Base-by-base conservation (phyloP, 2,113 vertebrate genomes). In the Stictonetta naevosa region DNA sequence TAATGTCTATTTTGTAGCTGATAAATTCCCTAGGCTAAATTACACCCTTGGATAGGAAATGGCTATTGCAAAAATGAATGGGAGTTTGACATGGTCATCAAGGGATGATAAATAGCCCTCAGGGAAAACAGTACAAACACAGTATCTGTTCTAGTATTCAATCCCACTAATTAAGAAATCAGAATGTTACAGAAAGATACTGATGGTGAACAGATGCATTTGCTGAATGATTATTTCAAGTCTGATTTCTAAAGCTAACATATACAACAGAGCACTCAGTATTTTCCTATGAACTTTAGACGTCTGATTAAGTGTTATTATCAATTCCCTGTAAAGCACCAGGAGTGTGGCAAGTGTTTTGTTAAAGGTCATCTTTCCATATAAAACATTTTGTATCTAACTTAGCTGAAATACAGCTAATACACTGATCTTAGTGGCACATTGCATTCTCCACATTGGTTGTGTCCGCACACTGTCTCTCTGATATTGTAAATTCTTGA, bases 1-100 rank as follows among this genome's bases (percentile, higher is more conserved):
- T 86, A 71, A 55, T 64, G 75, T 56, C 85, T 88, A 75, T 83
- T 95, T 95, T 96, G 75, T 52, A 75, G 46, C 56, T 90, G 72
- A 94, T 72, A 81, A 88, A 96, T 88, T 86, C 83, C 53, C 72
- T 81, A 58, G 34, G 68, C 42, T 86, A 90, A 92, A 96, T 94
- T 90, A 66, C 13, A 74, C 4, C 33, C 73, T 96, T 81, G 64
- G 29, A 75, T 64, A 86, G 68, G 68, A 92, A 94, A 90, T 40
- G 52, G 52, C 38, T 86, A 46, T 68, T 13, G 2, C n/a, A 86
- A 67, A 93, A 77, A 80, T 7, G 36, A 83, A 64, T 44, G 33
- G 23, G 68, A 92, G 68, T 48, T 86, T 88, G 79, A 78, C 52
- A 64, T 12, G 46, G 72, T 82, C 76, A 90, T 95, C 88, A 81